phyloP scores from a whole-genome alignment of 2,888 invertebrate genomes.

The Drosophila falleni region DNA sequence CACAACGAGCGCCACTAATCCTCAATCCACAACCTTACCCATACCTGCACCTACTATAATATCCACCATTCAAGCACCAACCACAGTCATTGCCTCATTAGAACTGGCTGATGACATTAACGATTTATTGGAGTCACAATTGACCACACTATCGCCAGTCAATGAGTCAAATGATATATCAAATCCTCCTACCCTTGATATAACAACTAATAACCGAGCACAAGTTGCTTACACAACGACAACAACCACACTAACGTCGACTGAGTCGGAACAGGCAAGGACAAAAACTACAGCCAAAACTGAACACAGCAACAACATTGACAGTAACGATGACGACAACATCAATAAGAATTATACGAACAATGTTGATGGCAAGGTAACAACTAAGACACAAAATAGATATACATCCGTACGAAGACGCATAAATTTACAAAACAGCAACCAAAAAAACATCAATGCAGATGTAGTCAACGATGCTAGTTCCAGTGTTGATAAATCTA shows the following conservation, averaged over 20 bases:
- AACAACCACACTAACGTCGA: constrained; percentile 31
- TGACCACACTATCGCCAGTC: constrained; percentile 43
- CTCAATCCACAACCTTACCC: constrained; percentile 52
- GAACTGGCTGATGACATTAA: constrained; percentile 46
- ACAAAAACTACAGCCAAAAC: constrained; percentile 36
- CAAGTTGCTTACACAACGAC: constrained; percentile 19
- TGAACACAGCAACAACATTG: background rate
- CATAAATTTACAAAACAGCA: constrained; percentile 48
- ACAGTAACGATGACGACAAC: background rate
- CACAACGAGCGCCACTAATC: constrained; percentile 59
- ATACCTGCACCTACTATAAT: constrained; percentile 58
- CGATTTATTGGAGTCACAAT: constrained; percentile 41
- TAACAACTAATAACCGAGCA: constrained; percentile 31
- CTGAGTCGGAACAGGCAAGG: constrained; percentile 51
- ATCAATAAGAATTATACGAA: background rate
- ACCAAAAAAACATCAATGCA: constrained; percentile 34
- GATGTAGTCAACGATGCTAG: constrained; percentile 75
- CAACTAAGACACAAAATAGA: constrained; percentile 69
- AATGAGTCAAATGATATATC: constrained; percentile 36
- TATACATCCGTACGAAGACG: constrained; percentile 65
- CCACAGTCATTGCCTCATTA: constrained; percentile 34
- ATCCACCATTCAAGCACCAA: constrained; percentile 51
- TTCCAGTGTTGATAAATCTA: constrained; percentile 68
- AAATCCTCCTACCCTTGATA: constrained; percentile 30
- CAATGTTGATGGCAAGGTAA: constrained; percentile 74